Evolutionary conservation across 1,140 invertebrate species (phyloP), one percentile per base, ranked within the genome.

Genomic region (Drosophila busckii): DNA sequence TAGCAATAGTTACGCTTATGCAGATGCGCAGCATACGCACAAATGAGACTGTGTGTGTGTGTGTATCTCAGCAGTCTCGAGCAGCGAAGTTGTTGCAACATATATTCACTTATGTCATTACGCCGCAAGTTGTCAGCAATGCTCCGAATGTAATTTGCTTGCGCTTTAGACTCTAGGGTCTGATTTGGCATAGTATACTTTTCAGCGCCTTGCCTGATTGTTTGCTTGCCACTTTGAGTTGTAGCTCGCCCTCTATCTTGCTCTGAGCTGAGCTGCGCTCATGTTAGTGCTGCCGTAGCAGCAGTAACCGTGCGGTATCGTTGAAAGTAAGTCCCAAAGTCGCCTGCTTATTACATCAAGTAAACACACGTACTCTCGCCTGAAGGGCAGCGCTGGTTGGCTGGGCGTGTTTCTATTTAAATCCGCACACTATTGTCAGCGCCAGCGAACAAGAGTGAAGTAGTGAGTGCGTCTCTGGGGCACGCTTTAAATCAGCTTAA

Each of bases 301-400:
- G n/a, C n/a, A n/a, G n/a, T n/a, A n/a, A n/a, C n/a, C n/a, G n/a
- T n/a, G n/a, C n/a, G n/a, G n/a, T n/a, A n/a, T n/a, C n/a, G n/a
- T n/a, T n/a, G n/a, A 44, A 50, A 38, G 41, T 56, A 71, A 73
- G 37, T 78, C 73, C 73, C 73, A 52, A 68, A 80, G 73, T 73
- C 73, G 68, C 73, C 53, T 55, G 73, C 68, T 80, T 73, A 78
- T 78, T 78, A 80, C 68, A 52, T 48, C 35, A 48, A 35, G 49
- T 49, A 53, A 56, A 37, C 61, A 62, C 71, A 78, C 46, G 71
- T 76, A 67, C 55, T 41, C 40, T 38, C 31, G 32, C 16, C 37
- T 22, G 31, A 41, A 20, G 28, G 16, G 8, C 6, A 9, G n/a
- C n/a, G n/a, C n/a, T n/a, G n/a, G n/a, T n/a, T n/a, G n/a, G 12